These are phyloP conservation scores for Burhinus bistriatus DNA, from an alignment of 2,113 vertebrate genomes.

Conservation along the genomic window DNA sequence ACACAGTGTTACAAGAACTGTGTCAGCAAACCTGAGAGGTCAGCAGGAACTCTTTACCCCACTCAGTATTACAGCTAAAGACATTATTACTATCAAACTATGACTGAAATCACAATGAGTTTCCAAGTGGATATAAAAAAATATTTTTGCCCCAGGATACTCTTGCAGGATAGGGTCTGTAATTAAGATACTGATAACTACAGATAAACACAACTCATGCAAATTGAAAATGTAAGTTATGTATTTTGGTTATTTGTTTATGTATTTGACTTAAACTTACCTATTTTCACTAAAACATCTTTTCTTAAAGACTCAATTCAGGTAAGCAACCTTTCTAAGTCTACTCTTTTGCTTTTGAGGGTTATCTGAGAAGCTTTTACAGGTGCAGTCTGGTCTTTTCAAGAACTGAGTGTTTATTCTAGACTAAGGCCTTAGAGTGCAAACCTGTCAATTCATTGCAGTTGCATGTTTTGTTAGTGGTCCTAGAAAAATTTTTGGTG, in stretches of 20 bases:
- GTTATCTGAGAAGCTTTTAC: neutral
- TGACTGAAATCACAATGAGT: neutral
- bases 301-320: neutral
- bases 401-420: neutral
- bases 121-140: neutral
- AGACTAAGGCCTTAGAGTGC: neutral
- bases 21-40: neutral
- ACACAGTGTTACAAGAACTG: neutral
- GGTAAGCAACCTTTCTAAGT: neutral
- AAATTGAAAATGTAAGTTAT: neutral
- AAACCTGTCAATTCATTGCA: neutral
- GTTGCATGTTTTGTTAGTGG: neutral
- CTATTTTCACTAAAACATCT: neutral
- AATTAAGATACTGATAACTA: neutral
- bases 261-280: neutral
- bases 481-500: neutral
- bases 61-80: neutral
- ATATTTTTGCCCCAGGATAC: neutral
- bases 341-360: neutral
- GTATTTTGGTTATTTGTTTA: constrained; percentile 5
- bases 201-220: neutral
- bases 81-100: neutral
- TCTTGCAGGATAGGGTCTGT: neutral
- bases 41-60: neutral
- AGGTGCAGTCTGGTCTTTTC: neutral